Evolutionary conservation across 2,113 vertebrate species (phyloP).

Genomic region (Neotoma lepida): DNA sequence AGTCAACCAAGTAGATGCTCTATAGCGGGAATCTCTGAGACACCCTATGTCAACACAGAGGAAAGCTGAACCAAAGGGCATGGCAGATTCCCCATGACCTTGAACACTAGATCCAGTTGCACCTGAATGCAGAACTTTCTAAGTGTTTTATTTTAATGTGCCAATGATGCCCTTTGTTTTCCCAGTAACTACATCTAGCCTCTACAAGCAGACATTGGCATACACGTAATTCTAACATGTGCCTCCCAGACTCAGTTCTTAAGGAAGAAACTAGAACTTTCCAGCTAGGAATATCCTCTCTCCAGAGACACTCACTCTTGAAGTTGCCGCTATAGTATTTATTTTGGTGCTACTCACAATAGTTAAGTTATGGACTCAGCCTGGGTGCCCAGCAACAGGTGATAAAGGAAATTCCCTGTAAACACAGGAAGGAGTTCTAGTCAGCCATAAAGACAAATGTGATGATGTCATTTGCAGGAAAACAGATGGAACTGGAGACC

Average conservation of each 20-base stretch:
- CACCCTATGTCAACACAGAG: neutral
- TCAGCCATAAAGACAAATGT: neutral
- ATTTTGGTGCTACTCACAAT: neutral
- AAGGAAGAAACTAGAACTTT: neutral
- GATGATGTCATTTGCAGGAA: neutral
- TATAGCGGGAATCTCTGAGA: no score
- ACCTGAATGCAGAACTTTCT: neutral
- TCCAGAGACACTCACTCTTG: neutral
- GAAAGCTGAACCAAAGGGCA: neutral
- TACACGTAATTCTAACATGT: neutral
- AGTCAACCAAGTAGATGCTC: neutral
- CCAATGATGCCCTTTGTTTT: neutral
- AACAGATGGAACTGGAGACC: neutral
- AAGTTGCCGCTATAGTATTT: neutral
- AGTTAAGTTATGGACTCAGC: neutral
- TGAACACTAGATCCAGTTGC: neutral
- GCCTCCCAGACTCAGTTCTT: neutral
- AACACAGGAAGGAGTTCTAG: neutral
- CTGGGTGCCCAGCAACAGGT: neutral
- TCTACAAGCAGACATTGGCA: neutral
- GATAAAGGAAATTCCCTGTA: neutral
- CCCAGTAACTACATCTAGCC: neutral
- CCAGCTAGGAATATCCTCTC: accelerated
- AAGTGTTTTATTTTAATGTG: neutral
- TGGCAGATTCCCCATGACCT: neutral